A percentile compares a stretch with the other conserved stretches of the same genome.
These are phyloP conservation scores for Manis javanica DNA, from an alignment of 2,797 vertebrate genomes.

Conservation along the genomic window DNA sequence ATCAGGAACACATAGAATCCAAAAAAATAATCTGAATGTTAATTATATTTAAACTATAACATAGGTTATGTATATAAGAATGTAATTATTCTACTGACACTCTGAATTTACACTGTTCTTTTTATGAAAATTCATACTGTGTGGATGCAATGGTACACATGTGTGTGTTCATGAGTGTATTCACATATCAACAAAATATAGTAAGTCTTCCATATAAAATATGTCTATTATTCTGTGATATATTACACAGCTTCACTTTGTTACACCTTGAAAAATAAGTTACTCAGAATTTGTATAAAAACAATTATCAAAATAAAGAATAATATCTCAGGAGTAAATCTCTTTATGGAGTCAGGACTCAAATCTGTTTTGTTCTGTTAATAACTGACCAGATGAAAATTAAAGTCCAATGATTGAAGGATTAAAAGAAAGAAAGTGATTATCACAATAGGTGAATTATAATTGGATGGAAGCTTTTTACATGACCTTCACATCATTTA, in stretches of 20 bases:
- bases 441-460: not conserved
- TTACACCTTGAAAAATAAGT: not conserved
- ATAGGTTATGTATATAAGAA: not conserved
- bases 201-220: not conserved
- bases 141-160: not conserved
- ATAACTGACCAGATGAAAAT: not conserved
- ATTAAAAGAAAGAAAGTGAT: not conserved
- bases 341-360: not conserved
- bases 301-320: not conserved
- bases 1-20: not conserved
- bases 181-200: not conserved
- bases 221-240: not conserved
- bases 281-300: not conserved
- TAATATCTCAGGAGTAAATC: not conserved
- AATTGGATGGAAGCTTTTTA: not conserved
- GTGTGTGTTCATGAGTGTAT: rapidly evolving
- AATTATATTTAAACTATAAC: not conserved
- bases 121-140: not conserved
- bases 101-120: not conserved
- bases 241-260: not conserved
- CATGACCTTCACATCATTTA: not conserved
- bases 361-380: not conserved
- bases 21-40: not conserved
- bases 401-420: not conserved
- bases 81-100: not conserved